phyloP scores from a whole-genome alignment of 2,113 vertebrate genomes.

The Brevimyrus niger region DNA sequence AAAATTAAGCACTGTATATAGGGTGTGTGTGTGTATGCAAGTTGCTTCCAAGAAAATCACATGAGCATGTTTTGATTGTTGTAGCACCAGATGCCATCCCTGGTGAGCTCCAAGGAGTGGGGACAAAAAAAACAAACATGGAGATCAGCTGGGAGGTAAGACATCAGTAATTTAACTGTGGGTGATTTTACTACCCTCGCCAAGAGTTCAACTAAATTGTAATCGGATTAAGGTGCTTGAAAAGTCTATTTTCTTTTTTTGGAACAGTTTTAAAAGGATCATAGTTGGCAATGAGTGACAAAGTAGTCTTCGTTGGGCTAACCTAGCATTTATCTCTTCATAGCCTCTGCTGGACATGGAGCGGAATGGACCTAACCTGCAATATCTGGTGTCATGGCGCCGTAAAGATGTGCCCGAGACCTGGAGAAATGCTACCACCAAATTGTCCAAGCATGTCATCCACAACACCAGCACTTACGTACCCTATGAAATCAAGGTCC shows the following conservation, averaged over 20 bases:
- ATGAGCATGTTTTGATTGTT: conserved; percentile 28
- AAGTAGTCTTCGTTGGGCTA: neutral
- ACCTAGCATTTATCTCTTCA: neutral
- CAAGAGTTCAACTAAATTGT: neutral
- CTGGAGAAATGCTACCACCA: conserved; percentile 75
- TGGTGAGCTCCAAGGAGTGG: conserved; percentile 72
- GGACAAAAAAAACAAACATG: conserved; percentile 88
- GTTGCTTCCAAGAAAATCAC: neutral
- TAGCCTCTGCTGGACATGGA: conserved; percentile 63
- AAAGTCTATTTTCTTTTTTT: neutral
- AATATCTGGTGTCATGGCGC: conserved; percentile 80
- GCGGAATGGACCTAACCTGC: conserved; percentile 79
- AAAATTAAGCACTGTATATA: neutral
- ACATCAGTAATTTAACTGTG: neutral
- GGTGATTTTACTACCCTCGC: neutral
- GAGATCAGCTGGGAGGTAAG: conserved; percentile 91
- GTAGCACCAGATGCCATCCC: conserved; percentile 83
- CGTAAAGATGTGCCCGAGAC: conserved; percentile 64
- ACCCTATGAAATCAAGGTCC: conserved; percentile 87
- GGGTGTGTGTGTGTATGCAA: neutral
- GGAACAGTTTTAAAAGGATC: neutral
- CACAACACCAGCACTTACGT: conserved; percentile 77
- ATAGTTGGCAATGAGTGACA: neutral
- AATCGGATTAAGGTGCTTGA: neutral
- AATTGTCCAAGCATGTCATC: conserved; percentile 60